Evolutionary conservation across 2,797 vertebrate species (phyloP), one percentile per base, ranked within the genome.

Genomic region (Rachycentron canadum): DNA sequence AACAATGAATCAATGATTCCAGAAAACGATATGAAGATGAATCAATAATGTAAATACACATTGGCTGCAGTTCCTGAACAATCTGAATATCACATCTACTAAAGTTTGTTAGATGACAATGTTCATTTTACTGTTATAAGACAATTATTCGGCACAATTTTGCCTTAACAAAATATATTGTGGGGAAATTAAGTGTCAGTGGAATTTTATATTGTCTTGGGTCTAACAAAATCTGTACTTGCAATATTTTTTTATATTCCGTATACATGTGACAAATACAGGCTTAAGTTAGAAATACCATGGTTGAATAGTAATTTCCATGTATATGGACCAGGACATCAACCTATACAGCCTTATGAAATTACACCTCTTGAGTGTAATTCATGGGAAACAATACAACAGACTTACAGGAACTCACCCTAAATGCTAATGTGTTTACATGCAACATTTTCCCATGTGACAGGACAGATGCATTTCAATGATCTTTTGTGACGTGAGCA

Each of bases 401-500:
- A n/a, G 12, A 36, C 55, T 34, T 26, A 28, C 14, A 30, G 16
- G 21, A 47, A 40, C 56, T 52, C 2, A 41, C 36, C 12, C 14
- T 58, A 57, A 32, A 64, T 30, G 12, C 17, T 23, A 4, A 16
- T 25, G 16, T 14, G 32, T 62, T 50, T n/a, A 34, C 50, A 45
- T 25, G 28, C 21, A 6, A 5, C 0, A 3, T 59, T 30, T 56
- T 59, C 21, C 1, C 5, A 17, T 7, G 11, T 72, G 63, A 64
- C 16, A 30, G 3, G 9, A n/a, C 26, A 5, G 7, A 58, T 21
- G 6, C 28, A 53, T 1, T 34, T 75, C 12, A 58, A 3, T 65
- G 56, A 74, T 53, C 10, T 65, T 49, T 47, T n/a, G 30, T 76
- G 84, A 84, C 7, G 16, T 45, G 45, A 70, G 64, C 73, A 68